A percentile compares a stretch with the other conserved stretches of the same genome.
Evolutionary conservation across 1,140 invertebrate species (phyloP).

Genomic region (Cydia splendana): DNA sequence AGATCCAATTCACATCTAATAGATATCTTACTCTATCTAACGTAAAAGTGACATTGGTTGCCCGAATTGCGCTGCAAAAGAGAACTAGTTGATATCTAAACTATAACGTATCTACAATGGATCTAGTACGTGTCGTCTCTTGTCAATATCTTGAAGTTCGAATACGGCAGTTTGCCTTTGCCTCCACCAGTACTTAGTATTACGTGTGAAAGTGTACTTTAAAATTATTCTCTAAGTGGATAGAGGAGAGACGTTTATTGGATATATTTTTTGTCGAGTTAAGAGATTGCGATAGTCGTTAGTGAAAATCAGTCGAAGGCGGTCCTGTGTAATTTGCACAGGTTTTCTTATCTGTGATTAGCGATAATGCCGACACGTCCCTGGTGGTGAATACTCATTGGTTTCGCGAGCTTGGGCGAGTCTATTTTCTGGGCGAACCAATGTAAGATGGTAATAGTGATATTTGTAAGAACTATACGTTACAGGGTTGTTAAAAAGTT

Average conservation of each 20-base stretch:
- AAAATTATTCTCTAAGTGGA: not conserved
- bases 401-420: not conserved
- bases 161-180: too few relatives aligned
- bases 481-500: too few relatives aligned
- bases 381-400: not conserved
- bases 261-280: not conserved
- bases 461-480: too few relatives aligned
- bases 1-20: too few relatives aligned
- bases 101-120: too few relatives aligned
- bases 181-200: not conserved
- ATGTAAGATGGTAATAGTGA: too few relatives aligned
- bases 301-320: slow-evolving; percentile 1
- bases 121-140: too few relatives aligned
- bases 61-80: too few relatives aligned
- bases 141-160: too few relatives aligned
- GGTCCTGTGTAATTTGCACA: not conserved
- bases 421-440: not conserved
- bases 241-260: not conserved
- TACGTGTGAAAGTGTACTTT: not conserved
- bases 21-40: too few relatives aligned
- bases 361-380: slow-evolving; percentile 13
- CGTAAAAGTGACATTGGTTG: too few relatives aligned
- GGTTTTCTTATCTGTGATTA: slow-evolving; percentile 10
- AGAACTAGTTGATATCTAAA: too few relatives aligned
- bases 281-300: not conserved